These are phyloP conservation scores for Andinoacara biseriatus DNA, from an alignment of 2,113 vertebrate genomes.

Conservation along the genomic window DNA sequence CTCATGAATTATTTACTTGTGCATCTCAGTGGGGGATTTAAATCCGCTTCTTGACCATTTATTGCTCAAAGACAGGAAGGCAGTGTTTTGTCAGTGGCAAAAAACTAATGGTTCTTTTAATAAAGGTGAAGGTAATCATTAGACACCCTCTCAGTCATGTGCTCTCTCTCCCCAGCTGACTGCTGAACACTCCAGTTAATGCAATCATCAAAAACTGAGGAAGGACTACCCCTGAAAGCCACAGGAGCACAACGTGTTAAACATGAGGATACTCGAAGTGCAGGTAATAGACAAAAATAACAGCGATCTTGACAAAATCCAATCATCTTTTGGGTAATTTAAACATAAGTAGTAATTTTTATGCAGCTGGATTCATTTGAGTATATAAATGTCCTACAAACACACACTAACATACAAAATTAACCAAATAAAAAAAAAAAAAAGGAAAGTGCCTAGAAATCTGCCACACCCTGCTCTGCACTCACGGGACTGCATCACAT, in stretches of 20 bases:
- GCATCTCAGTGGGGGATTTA: slow-evolving; percentile 39
- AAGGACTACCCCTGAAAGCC: background rate
- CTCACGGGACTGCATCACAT: slow-evolving; percentile 22
- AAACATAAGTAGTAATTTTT: background rate
- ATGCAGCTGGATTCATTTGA: background rate
- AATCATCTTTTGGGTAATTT: background rate
- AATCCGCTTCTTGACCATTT: slow-evolving; percentile 49
- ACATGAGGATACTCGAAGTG: background rate
- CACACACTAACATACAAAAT: background rate
- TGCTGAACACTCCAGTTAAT: background rate
- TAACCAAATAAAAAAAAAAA: background rate
- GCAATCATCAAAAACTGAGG: background rate
- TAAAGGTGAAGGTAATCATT: slow-evolving; percentile 24
- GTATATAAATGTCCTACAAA: background rate
- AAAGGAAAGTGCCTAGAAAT: background rate
- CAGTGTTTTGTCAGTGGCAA: background rate
- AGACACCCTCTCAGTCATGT: background rate
- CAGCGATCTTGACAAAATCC: background rate
- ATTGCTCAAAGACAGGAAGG: slow-evolving; percentile 6
- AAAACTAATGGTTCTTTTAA: slow-evolving; percentile 11
- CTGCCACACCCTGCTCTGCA: slow-evolving; percentile 50
- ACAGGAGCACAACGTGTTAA: background rate
- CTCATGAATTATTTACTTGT: slow-evolving; percentile 76
- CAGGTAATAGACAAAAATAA: background rate
- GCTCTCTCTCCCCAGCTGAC: background rate